Evolutionary conservation across 2,888 invertebrate genomes (phyloP).

Genomic region (Dioctria rufipes): DNA sequence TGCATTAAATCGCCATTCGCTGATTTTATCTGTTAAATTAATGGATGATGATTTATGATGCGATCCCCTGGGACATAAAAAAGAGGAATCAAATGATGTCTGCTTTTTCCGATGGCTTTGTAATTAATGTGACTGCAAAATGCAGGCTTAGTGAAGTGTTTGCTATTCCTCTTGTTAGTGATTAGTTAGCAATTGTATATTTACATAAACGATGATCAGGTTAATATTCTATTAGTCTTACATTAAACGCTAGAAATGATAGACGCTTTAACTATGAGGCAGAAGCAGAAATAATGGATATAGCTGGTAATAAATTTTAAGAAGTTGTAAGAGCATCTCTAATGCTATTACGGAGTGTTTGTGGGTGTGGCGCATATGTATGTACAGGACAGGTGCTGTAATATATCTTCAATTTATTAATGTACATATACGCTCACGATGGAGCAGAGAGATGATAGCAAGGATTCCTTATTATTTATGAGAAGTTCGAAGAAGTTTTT

Average conservation of each 20-base stretch:
- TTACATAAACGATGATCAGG: constrained; percentile 4
- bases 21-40: constrained; percentile 41
- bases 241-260: background rate
- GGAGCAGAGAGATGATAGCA: no score
- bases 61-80: constrained; percentile 5
- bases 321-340: background rate
- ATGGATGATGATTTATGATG: constrained; percentile 43
- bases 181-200: constrained; percentile 24
- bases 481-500: no score
- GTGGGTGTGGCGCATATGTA: no score
- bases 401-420: no score
- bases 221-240: background rate
- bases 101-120: constrained; percentile 1
- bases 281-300: background rate
- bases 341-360: no score
- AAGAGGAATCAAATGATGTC: constrained; percentile 15
- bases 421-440: no score
- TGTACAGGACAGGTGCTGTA: no score
- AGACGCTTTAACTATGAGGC: no score
- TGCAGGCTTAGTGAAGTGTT: background rate
- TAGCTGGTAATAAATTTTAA: background rate
- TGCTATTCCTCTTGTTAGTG: background rate
- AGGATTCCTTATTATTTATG: no score
- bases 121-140: constrained; percentile 21
- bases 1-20: constrained; percentile 4